Conservation (phyloP, 2,113 vertebrate genomes). For the Saguinus imperator region DNA sequence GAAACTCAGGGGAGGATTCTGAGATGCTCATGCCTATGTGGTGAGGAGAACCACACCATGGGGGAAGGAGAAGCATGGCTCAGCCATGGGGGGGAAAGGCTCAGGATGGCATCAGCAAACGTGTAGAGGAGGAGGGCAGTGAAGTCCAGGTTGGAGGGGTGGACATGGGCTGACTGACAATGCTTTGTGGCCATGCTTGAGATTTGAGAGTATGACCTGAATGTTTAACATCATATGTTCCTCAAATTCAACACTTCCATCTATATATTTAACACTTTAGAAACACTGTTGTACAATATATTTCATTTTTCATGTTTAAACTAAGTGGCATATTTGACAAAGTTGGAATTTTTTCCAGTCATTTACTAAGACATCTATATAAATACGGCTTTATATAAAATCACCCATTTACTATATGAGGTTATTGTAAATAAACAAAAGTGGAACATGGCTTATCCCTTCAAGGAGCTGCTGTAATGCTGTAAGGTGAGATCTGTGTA, state of each 20-base stretch:
- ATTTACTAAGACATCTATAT: neutral
- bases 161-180: too few species aligned
- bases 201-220: rapidly evolving
- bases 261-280: neutral
- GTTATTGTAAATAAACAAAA: neutral
- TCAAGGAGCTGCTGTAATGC: neutral
- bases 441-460: too few species aligned
- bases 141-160: rapidly evolving
- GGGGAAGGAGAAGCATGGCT: rapidly evolving
- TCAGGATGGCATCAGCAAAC: rapidly evolving
- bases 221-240: neutral
- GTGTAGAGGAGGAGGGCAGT: too few species aligned
- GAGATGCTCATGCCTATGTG: rapidly evolving
- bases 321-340: neutral
- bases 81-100: rapidly evolving
- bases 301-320: neutral
- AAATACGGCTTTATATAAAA: neutral
- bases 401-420: neutral
- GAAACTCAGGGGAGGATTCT: too few species aligned
- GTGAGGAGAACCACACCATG: rapidly evolving
- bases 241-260: neutral
- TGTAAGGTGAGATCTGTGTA: neutral
- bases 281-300: neutral
- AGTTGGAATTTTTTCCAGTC: neutral
- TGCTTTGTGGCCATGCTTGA: rapidly evolving